Percentiles rank a stretch among this genome's conserved stretches.
phyloP scores from a whole-genome alignment of 2,113 vertebrate genomes.

The Myocastor coypus region DNA sequence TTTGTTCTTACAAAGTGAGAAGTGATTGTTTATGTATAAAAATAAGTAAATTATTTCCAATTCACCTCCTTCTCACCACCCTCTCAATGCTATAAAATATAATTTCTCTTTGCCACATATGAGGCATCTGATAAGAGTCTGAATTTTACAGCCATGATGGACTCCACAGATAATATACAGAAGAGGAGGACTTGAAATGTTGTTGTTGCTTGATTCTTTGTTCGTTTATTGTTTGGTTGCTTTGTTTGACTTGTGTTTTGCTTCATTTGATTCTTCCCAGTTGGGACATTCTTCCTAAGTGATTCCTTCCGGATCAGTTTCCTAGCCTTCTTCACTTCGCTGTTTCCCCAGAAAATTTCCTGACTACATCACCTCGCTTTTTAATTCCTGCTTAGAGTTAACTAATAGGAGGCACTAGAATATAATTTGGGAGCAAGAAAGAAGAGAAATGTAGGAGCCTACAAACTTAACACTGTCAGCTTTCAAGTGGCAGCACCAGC shows the following conservation, averaged over 20 bases:
- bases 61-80: not conserved
- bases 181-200: not conserved
- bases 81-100: not conserved
- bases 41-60: conserved; percentile 53
- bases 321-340: not conserved
- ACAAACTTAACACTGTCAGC: not conserved
- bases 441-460: too few relatives aligned
- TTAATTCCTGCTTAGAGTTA: not conserved
- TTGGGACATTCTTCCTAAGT: not conserved
- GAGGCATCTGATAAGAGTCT: not conserved
- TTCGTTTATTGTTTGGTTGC: not conserved
- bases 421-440: not conserved
- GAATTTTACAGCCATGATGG: not conserved
- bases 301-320: not conserved
- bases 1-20: conserved; percentile 61
- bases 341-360: not conserved
- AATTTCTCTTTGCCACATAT: not conserved
- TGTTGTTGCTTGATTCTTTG: not conserved
- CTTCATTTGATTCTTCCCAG: not conserved
- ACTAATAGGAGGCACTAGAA: not conserved
- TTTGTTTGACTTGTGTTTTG: too few relatives aligned
- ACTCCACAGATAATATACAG: not conserved
- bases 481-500: not conserved
- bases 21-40: conserved; percentile 17
- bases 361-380: not conserved